Evolutionary conservation across 2,888 invertebrate genomes (phyloP).

Genomic region (Ornithoptera priamus): DNA sequence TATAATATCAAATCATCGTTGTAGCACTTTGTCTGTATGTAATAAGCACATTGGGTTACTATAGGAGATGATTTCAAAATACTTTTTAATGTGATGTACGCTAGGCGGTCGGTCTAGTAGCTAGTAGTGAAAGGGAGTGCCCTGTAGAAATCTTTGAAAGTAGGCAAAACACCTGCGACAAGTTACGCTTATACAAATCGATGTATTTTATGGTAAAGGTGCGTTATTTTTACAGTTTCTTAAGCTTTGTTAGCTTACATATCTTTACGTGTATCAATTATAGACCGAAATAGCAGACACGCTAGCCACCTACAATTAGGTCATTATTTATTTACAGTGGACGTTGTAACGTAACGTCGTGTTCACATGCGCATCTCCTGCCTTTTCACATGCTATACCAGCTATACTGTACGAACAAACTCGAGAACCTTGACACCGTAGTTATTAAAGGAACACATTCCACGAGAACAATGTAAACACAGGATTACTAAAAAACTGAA

Average conservation of each 20-base stretch:
- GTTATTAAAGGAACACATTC: constrained; percentile 37
- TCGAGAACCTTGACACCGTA: constrained; percentile 65
- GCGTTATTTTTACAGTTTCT: constrained; percentile 10
- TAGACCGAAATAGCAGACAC: constrained; percentile 65
- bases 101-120: constrained; percentile 29
- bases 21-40: constrained; percentile 5
- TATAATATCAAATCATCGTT: constrained; percentile 31
- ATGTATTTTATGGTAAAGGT: constrained; percentile 13
- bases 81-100: constrained; percentile 13
- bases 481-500: neutral
- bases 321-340: constrained; percentile 77
- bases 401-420: constrained; percentile 51
- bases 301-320: constrained; percentile 68
- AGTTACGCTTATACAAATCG: constrained; percentile 40
- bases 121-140: constrained; percentile 58
- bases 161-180: constrained; percentile 46
- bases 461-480: constrained; percentile 29
- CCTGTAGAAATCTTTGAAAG: constrained; percentile 71
- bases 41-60: neutral
- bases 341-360: constrained; percentile 53
- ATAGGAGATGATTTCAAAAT: constrained; percentile 15
- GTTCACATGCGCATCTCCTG: constrained; percentile 51
- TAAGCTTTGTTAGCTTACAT: constrained; percentile 10
- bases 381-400: constrained; percentile 40
- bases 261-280: constrained; percentile 45